phyloP scores from a whole-genome alignment of 2,113 vertebrate genomes.

The Pseudois nayaur region DNA sequence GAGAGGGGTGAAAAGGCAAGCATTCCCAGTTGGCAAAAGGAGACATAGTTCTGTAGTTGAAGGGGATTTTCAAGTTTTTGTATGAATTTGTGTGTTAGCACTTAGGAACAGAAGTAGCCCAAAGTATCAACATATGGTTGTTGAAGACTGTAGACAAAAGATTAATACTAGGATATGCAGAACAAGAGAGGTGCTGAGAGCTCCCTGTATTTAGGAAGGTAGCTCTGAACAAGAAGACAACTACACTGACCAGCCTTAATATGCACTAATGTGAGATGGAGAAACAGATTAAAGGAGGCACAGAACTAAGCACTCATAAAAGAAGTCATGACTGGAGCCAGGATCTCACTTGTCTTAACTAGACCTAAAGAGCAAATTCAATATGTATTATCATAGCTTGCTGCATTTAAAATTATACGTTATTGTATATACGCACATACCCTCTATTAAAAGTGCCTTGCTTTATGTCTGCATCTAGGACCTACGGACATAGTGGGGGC shows the following conservation, averaged over 20 bases:
- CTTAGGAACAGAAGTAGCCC: neutral
- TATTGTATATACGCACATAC: neutral
- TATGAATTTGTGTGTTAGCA: neutral
- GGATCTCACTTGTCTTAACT: neutral
- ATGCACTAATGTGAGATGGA: neutral
- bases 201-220: neutral
- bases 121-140: neutral
- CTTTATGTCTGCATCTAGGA: neutral
- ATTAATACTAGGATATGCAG: neutral
- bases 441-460: neutral
- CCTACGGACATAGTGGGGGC: neutral
- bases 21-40: neutral
- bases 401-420: neutral
- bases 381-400: neutral
- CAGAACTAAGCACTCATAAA: neutral
- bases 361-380: neutral
- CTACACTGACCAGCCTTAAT: rapidly evolving
- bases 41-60: neutral
- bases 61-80: neutral
- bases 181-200: neutral
- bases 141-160: neutral
- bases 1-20: neutral
- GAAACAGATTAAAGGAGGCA: neutral
- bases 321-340: neutral
- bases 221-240: neutral